Conservation (phyloP, 1,140 invertebrate genomes). For the Drosophila leontia region DNA sequence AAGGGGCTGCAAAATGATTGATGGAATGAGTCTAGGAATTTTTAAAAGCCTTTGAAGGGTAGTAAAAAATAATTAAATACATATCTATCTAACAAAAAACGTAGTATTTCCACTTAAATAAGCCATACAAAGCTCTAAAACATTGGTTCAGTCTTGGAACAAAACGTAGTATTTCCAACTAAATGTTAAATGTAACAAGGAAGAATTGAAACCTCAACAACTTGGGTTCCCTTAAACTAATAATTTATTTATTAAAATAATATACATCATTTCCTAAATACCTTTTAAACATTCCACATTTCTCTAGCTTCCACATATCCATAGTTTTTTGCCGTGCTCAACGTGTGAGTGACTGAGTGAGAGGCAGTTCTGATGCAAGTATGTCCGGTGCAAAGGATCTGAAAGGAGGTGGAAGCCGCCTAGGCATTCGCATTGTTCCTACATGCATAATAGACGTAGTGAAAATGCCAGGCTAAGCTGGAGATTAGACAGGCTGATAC, state of each 20-base stretch:
- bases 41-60: not conserved
- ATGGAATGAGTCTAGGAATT: constrained; percentile 1
- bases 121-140: no score
- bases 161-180: no score
- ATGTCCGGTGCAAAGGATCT: constrained; percentile 65
- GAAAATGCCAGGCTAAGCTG: not conserved
- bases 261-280: not conserved
- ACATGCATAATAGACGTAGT: constrained; percentile 54
- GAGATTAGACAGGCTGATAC: constrained; percentile 38
- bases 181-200: no score
- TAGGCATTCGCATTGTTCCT: constrained; percentile 65
- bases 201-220: no score
- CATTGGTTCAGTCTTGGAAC: no score
- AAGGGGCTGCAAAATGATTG: constrained; percentile 8
- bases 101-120: no score
- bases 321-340: constrained; percentile 3
- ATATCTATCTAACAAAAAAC: no score
- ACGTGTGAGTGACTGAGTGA: constrained; percentile 33
- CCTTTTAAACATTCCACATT: not conserved
- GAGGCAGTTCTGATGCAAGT: constrained; percentile 61
- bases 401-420: constrained; percentile 2
- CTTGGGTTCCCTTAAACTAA: not conserved
- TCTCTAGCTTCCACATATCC: not conserved
- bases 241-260: not conserved
- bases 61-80: no score